Conservation (phyloP, 2,888 invertebrate species). For the Adelphocoris suturalis region DNA sequence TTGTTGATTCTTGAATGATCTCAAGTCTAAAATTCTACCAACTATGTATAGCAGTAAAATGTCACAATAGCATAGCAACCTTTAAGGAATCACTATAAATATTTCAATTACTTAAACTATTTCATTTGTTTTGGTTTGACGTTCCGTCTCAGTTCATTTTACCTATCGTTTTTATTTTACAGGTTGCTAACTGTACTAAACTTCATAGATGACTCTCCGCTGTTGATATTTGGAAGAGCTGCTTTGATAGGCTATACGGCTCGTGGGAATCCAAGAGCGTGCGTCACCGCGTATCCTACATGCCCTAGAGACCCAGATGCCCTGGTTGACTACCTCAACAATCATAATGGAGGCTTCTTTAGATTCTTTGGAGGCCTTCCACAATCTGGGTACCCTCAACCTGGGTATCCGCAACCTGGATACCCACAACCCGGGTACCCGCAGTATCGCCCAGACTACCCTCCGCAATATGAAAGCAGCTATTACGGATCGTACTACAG, state of each 20-base stretch:
- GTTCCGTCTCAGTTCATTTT: not conserved
- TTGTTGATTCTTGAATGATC: too few relatives aligned
- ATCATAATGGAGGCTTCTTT: conserved; percentile 92
- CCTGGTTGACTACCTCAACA: conserved; percentile 89
- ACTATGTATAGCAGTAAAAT: too few relatives aligned
- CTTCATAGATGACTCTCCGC: conserved; percentile 82
- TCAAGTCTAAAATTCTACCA: too few relatives aligned
- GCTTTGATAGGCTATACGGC: conserved; percentile 87
- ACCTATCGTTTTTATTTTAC: conserved; percentile 70
- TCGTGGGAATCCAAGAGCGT: conserved; percentile 82
- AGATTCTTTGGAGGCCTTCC: conserved; percentile 83
- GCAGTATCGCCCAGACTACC: conserved; percentile 68
- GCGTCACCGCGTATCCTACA: conserved; percentile 84
- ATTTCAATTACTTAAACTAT: too few relatives aligned
- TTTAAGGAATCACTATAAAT: too few relatives aligned
- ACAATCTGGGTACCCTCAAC: too few relatives aligned
- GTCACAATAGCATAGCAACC: too few relatives aligned
- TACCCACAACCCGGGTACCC: conserved; percentile 74
- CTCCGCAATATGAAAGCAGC: conserved; percentile 56
- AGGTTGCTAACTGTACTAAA: conserved; percentile 83
- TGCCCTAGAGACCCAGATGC: conserved; percentile 88
- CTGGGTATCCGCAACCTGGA: conserved; percentile 17
- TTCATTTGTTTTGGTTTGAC: too few relatives aligned
- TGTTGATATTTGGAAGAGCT: conserved; percentile 87
- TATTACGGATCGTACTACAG: conserved; percentile 37